These are phyloP conservation scores for Syndactyla subalaris DNA, from an alignment of 2,797 vertebrate species.

Conservation along the genomic window DNA sequence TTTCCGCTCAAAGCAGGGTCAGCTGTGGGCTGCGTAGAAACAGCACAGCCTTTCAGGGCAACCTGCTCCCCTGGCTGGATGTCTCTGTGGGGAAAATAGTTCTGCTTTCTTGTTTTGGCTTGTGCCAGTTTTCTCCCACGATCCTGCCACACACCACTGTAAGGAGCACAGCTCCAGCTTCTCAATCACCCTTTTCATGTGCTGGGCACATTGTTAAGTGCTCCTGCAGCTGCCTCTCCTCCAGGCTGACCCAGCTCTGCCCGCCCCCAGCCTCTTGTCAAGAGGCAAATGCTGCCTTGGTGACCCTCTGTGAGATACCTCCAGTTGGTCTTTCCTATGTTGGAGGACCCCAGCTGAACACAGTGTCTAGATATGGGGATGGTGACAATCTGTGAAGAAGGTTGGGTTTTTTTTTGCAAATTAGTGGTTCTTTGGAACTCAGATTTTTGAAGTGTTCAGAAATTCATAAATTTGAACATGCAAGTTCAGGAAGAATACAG, in stretches of 20 bases:
- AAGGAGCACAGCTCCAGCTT: neutral
- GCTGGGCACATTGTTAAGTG: neutral
- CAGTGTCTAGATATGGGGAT: neutral
- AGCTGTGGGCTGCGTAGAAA: neutral
- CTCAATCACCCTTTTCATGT: neutral
- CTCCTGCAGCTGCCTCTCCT: neutral
- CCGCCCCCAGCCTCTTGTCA: neutral
- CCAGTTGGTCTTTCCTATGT: neutral
- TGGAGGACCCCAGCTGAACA: neutral
- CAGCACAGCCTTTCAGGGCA: neutral
- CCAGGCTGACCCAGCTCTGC: neutral
- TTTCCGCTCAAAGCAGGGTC: neutral
- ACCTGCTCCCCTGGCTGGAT: neutral
- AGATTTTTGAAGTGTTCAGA: neutral
- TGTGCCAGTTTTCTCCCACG: neutral
- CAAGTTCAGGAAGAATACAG: neutral
- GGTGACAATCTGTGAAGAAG: neutral
- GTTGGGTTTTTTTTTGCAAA: neutral
- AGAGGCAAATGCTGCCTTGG: neutral
- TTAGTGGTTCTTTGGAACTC: neutral
- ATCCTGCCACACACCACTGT: fast-evolving
- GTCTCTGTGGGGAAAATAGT: neutral
- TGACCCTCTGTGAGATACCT: neutral
- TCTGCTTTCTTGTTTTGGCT: neutral
- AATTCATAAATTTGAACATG: neutral